Evolutionary conservation across 2,888 invertebrate genomes (phyloP).

Genomic region (Corythucha ciliata): DNA sequence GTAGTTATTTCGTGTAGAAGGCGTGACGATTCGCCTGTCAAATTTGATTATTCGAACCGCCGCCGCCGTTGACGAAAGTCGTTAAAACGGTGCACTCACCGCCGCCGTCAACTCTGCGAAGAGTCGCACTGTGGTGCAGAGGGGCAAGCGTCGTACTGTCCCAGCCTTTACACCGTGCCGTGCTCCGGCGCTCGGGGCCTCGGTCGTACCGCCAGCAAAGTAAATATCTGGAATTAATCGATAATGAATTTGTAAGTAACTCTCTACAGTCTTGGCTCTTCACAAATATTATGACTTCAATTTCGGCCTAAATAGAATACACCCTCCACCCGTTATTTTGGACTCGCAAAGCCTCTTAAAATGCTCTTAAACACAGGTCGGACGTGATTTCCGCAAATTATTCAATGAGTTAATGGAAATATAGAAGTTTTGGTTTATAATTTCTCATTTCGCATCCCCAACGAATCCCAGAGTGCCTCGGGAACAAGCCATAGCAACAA

Average conservation of each 20-base stretch:
- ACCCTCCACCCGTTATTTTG: no score
- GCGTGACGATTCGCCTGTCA: not conserved
- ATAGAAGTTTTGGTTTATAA: no score
- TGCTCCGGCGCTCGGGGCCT: slow-evolving; percentile 6
- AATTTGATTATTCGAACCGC: not conserved
- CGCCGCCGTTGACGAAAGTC: slow-evolving; percentile 28
- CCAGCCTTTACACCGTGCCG: slow-evolving; percentile 25
- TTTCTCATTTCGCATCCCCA: no score
- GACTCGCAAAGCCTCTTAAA: no score
- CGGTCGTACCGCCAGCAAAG: slow-evolving; percentile 49
- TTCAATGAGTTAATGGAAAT: no score
- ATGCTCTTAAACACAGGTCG: no score
- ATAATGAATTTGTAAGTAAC: not conserved
- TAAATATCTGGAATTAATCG: slow-evolving; percentile 47
- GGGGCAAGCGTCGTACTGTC: slow-evolving; percentile 29
- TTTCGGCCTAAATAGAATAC: no score
- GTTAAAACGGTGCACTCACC: slow-evolving; percentile 28
- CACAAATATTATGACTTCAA: not conserved
- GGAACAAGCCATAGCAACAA: no score
- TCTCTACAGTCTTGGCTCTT: not conserved
- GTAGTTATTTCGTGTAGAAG: slow-evolving; percentile 1
- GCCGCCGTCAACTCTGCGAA: slow-evolving; percentile 41
- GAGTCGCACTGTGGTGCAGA: slow-evolving; percentile 27
- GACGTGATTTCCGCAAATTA: no score
- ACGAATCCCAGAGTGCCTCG: no score